Percentiles rank a stretch among this genome's conserved stretches.
Evolutionary conservation across 2,888 invertebrate species (phyloP).

Genomic region (Polydrusus cervinus): DNA sequence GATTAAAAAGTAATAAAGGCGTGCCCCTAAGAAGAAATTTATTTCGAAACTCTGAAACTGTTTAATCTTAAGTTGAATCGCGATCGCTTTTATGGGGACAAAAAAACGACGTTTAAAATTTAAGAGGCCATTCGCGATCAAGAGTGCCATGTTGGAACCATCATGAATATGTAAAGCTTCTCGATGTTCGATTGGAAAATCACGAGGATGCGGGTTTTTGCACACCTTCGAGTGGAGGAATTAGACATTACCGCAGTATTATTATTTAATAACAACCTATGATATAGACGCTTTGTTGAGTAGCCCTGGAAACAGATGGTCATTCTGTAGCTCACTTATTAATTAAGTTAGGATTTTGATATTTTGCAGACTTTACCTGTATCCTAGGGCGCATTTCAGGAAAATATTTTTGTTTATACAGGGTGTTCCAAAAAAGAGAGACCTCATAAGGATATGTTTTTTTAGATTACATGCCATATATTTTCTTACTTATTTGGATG

Average conservation of each 20-base stretch:
- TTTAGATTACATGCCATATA: no score
- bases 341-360: no score
- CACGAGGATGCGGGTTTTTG: conserved; percentile 47
- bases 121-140: conserved; percentile 52
- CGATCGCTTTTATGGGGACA: conserved; percentile 49
- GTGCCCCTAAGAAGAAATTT: background rate
- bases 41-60: conserved; percentile 7
- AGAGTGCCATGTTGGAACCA: conserved; percentile 53
- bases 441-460: no score
- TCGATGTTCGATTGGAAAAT: conserved; percentile 51
- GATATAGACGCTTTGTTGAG: no score
- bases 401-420: no score
- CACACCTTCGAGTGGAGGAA: conserved; percentile 2
- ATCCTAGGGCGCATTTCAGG: no score
- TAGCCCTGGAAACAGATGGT: no score
- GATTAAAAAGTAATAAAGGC: conserved; percentile 3
- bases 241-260: background rate
- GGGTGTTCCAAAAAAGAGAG: no score
- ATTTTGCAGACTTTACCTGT: no score
- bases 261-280: no score
- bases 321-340: no score
- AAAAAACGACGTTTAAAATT: conserved; percentile 53
- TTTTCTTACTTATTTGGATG: no score
- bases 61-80: conserved; percentile 50
- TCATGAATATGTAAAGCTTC: conserved; percentile 53